Evolutionary conservation across 2,797 vertebrate species (phyloP).

Genomic region (Bradypodion ventrale): DNA sequence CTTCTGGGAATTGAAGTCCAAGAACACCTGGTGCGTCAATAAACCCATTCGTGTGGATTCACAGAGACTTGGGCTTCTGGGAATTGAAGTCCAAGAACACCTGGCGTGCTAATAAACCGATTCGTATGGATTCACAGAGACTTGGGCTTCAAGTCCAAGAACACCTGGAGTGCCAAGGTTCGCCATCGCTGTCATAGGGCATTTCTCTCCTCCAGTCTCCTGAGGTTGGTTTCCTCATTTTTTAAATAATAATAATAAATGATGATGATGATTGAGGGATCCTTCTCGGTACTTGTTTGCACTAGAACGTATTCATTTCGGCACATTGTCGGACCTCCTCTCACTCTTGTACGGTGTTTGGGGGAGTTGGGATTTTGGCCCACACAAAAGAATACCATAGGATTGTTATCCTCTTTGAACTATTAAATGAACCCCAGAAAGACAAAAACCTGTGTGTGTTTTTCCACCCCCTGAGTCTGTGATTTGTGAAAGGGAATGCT

Average conservation of each 20-base stretch:
- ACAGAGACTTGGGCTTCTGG: no score
- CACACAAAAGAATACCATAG: constrained; percentile 58
- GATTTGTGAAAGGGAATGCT: constrained; percentile 65
- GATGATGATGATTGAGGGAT: constrained; percentile 45
- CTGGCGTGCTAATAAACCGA: no score
- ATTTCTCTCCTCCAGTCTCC: constrained; percentile 42
- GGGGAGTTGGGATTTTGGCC: constrained; percentile 47
- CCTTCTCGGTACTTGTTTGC: constrained; percentile 69
- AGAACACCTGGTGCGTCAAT: no score
- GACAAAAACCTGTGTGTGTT: constrained; percentile 43
- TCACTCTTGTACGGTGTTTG: constrained; percentile 66
- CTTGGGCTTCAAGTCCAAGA: no score
- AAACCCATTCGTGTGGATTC: no score
- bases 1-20: no score
- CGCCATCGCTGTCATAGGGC: no score
- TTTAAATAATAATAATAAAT: background rate
- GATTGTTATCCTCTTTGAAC: constrained; percentile 57
- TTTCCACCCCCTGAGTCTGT: constrained; percentile 57
- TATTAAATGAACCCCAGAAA: constrained; percentile 63
- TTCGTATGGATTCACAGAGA: no score
- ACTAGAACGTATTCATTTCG: constrained; percentile 70
- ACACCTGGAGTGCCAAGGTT: no score
- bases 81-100: no score
- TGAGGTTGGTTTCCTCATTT: constrained; percentile 51
- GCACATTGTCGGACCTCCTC: constrained; percentile 64